Percentiles rank a stretch among this genome's conserved stretches.
Evolutionary conservation across 2,113 vertebrate species (phyloP).

Genomic region (Anarhynchus alexandrinus): DNA sequence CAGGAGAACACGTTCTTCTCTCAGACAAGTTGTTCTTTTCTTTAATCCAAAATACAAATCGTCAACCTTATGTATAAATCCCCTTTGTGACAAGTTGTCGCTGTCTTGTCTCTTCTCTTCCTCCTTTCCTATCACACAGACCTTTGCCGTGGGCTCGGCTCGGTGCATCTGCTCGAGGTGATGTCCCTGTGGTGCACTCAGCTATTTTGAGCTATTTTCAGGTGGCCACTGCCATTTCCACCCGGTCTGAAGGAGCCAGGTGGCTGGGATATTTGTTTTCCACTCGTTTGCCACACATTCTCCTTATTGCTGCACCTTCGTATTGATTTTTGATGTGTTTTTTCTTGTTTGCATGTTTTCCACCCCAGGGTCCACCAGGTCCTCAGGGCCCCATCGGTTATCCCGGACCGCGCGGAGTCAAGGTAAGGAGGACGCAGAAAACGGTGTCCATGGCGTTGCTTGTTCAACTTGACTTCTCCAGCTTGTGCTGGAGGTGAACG

Average conservation of each 20-base stretch:
- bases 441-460: rapidly evolving
- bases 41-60: neutral
- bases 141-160: neutral
- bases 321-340: neutral
- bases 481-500: neutral
- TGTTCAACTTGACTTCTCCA: neutral
- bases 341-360: neutral
- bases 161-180: neutral
- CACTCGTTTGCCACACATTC: rapidly evolving
- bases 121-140: neutral
- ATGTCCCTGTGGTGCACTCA: neutral
- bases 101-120: neutral
- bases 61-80: rapidly evolving
- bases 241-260: rapidly evolving
- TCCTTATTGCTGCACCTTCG: neutral
- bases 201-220: neutral
- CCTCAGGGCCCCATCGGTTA: constrained; percentile 96
- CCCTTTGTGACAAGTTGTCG: neutral
- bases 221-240: neutral
- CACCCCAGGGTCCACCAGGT: constrained; percentile 86
- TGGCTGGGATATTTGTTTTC: neutral
- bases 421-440: constrained; percentile 76
- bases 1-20: neutral
- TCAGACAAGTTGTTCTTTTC: neutral
- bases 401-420: constrained; percentile 92